phyloP scores from a whole-genome alignment of 2,113 vertebrate species.

The Corynorhinus townsendii region DNA sequence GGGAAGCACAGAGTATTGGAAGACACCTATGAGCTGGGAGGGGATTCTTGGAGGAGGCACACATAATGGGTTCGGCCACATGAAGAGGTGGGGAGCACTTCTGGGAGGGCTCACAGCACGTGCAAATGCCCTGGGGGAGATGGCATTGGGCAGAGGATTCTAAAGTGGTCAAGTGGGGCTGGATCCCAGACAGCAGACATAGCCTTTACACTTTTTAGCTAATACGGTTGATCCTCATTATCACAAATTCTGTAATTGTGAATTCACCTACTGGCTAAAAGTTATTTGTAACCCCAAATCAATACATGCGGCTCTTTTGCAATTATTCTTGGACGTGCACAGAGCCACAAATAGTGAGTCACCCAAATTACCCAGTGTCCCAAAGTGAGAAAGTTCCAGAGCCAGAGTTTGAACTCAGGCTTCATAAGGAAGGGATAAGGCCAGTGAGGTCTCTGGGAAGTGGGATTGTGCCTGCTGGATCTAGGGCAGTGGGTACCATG shows the following conservation, averaged over 20 bases:
- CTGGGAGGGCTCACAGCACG: neutral
- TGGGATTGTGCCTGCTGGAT: neutral
- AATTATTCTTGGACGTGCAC: neutral
- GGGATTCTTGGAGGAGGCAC: neutral
- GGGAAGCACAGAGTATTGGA: neutral
- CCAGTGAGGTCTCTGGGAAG: neutral
- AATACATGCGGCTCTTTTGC: neutral
- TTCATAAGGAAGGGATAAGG: neutral
- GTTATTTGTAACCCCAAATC: neutral
- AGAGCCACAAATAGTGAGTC: neutral
- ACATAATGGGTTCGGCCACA: neutral
- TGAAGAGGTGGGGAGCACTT: neutral
- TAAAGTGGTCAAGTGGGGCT: neutral
- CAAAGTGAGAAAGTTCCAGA: neutral
- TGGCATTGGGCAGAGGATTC: neutral
- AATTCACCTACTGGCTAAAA: neutral
- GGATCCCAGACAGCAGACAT: neutral
- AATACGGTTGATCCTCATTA: neutral
- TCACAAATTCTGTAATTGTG: neutral
- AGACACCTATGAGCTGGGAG: neutral
- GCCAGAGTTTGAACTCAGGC: neutral
- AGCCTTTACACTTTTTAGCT: neutral
- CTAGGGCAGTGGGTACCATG: neutral
- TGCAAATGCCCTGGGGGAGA: neutral
- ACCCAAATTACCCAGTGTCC: neutral